These are phyloP conservation scores for Lycorma delicatula DNA, from an alignment of 1,140 invertebrate species.

Conservation along the genomic window DNA sequence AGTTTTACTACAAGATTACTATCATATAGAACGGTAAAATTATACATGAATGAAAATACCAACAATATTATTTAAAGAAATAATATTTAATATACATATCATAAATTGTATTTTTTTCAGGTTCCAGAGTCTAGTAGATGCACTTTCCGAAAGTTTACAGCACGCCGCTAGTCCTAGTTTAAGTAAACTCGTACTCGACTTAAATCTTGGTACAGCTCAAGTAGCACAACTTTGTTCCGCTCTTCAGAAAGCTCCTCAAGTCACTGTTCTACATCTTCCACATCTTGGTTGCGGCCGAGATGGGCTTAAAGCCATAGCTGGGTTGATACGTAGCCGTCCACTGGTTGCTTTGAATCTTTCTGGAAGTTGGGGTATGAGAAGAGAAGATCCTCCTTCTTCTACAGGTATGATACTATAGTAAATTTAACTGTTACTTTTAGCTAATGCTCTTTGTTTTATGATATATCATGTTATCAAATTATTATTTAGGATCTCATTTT, in stretches of 20 bases:
- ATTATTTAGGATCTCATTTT: too few species aligned
- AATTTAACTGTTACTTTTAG: too few species aligned
- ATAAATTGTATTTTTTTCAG: constrained; percentile 28
- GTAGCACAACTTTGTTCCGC: constrained; percentile 42
- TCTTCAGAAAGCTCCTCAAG: constrained; percentile 40
- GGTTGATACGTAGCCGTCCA: constrained; percentile 39
- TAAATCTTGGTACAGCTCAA: constrained; percentile 44
- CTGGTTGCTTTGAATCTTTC: constrained; percentile 44
- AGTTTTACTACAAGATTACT: too few species aligned
- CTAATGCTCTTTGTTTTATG: too few species aligned
- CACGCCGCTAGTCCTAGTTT: constrained; percentile 35
- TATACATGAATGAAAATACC: too few species aligned
- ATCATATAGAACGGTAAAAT: too few species aligned
- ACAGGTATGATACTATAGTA: background rate
- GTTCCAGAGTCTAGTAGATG: constrained; percentile 45
- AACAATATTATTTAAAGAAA: too few species aligned
- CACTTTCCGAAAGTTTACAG: constrained; percentile 40
- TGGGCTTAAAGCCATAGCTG: constrained; percentile 41
- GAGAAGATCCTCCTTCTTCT: constrained; percentile 41
- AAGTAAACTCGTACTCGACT: constrained; percentile 41
- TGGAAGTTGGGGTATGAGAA: constrained; percentile 42
- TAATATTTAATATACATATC: background rate
- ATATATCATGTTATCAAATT: too few species aligned
- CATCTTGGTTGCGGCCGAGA: constrained; percentile 47
- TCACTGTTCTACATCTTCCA: constrained; percentile 45